Evolutionary conservation across 2,113 vertebrate species (phyloP), one percentile per base, ranked within the genome.

Genomic region (Vicugna pacos): DNA sequence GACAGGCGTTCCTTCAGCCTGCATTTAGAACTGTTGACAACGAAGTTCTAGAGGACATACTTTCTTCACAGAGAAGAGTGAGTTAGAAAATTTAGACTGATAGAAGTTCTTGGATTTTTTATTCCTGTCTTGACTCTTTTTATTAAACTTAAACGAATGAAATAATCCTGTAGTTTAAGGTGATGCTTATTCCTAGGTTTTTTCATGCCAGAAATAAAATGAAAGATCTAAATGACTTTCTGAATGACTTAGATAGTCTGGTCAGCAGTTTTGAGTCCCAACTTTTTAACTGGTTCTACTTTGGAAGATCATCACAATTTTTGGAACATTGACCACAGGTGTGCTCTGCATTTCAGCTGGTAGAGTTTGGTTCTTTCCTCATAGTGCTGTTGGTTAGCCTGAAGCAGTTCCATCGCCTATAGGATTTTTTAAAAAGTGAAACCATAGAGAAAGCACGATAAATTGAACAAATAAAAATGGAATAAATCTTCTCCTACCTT

Each of bases 171-270:
- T 80, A 70, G 16, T 2, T 76, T 92, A 30, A 48, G 8, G 16
- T 9, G 56, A 52, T 83, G 30, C 48, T 89, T 93, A 80, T 24
- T 73, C 35, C 38, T 75, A 20, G 16, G 5, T 62, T 62, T 88
- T 92, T 60, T 48, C 14, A 48, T 15, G 0, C 17, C 19, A 89
- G 20, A 19, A 75, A 75, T 54, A 81, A 48, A 89, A 86, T 73
- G 38, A 80, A 73, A 69, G 30, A 26, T 64, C 15, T 85, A 77
- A 93, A 91, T 14, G 72, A 54, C 56, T 96, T 97, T 83, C n/a
- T 95, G 30, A 54, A n/a, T 69, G 20, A 42, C 96, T 94, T 75
- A 77, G 87, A 93, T 96, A 97, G 48, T 58, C 88, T 56, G 58
- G 3, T 38, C 79, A 73, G 76, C 5, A 64, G 50, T 93, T 87